Evolutionary conservation across 2,797 vertebrate species (phyloP), one percentile per base, ranked within the genome.

Genomic region (Antennarius maculatus): DNA sequence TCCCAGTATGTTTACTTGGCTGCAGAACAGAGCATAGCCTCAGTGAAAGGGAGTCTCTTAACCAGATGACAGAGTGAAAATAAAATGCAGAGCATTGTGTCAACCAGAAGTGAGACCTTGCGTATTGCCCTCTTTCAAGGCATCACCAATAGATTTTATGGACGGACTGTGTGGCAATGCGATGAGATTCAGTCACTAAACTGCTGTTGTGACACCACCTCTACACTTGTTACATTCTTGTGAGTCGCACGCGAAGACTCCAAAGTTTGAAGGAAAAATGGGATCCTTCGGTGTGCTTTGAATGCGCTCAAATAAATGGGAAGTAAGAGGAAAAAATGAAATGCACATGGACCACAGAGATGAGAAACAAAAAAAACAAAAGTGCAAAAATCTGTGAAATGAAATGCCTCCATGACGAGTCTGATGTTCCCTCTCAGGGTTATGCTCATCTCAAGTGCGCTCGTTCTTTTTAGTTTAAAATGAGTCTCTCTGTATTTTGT

Each of bases 361-460:
- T 73, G 84, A 53, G 79, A 79, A 61, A 54, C 47, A 83, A 46
- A n/a, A 46, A 82, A 69, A 89, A 23, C 23, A 23, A 23, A 91
- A 92, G 91, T 92, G 92, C 90, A 91, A 92, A 23, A 91, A 86
- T 85, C 79, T 79, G 86, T 89, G 86, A 83, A 47, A 87, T 86
- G 80, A 88, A 88, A 83, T 67, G 67, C 81, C 66, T 75, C 61
- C 37, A 18, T 16, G 52, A 74, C 74, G 80, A 87, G 80, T 85
- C 61, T 54, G 59, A 70, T 63, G 76, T 75, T 64, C 83, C 81
- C 77, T 53, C 17, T 50, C 54, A 45, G 47, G 58, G 72, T 57
- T 79, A 62, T 77, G 66, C 80, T 66, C 77, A 71, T 77, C 61
- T 73, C 63, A 85, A 83, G 78, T 79, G 76, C 85, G 78, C 82